A percentile compares a stretch with the other conserved stretches of the same genome.
Evolutionary conservation across 2,888 invertebrate genomes (phyloP).

Genomic region (Pecten maximus): DNA sequence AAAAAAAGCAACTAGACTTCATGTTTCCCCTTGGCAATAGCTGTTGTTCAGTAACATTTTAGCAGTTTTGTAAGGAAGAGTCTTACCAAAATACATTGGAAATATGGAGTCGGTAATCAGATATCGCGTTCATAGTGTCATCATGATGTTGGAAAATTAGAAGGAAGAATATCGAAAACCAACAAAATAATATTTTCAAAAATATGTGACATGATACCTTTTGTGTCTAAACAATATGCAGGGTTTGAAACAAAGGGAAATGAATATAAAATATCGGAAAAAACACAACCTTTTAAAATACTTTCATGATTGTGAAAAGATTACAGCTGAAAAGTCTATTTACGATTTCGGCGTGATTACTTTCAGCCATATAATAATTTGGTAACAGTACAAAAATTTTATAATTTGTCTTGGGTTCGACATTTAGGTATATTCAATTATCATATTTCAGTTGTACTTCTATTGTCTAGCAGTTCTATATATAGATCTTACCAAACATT

Average conservation of each 20-base stretch:
- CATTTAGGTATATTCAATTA: neutral
- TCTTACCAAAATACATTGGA: too few species aligned
- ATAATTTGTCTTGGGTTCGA: neutral
- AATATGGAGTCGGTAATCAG: too few species aligned
- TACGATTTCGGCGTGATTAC: neutral
- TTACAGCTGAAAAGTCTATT: neutral
- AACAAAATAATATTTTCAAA: neutral
- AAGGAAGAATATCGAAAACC: neutral
- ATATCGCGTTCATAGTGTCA: too few species aligned
- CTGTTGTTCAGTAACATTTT: too few species aligned
- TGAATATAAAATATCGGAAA: too few species aligned
- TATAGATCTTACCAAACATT: neutral
- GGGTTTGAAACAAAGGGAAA: too few species aligned
- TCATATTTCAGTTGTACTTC: neutral
- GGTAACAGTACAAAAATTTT: neutral
- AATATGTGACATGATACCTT: neutral
- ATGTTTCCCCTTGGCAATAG: too few species aligned
- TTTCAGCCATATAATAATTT: neutral
- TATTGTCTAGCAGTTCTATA: neutral
- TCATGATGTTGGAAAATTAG: neutral
- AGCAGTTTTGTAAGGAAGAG: too few species aligned
- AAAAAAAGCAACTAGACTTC: too few species aligned
- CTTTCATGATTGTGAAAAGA: too few species aligned
- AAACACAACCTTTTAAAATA: too few species aligned
- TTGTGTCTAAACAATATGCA: neutral